A percentile compares a stretch with the other conserved stretches of the same genome.
phyloP scores from a whole-genome alignment of 2,797 vertebrate species.

The Dendrocincla fuliginosa region DNA sequence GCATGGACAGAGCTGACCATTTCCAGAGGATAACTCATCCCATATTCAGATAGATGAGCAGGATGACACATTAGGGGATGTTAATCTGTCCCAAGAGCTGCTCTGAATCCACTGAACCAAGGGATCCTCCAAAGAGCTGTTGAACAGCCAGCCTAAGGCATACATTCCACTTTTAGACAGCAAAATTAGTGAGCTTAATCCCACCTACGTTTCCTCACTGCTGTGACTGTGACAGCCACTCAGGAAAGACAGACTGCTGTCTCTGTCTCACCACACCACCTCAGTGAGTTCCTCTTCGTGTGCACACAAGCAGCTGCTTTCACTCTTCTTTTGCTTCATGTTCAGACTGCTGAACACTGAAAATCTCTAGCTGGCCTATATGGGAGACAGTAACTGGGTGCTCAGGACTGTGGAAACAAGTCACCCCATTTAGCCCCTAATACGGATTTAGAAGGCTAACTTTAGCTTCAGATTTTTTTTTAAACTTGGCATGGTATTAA shows the following conservation, averaged over 20 bases:
- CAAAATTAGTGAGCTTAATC: background rate
- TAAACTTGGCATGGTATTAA: constrained; percentile 30
- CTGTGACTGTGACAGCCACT: background rate
- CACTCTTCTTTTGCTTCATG: background rate
- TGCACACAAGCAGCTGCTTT: background rate
- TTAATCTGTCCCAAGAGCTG: background rate
- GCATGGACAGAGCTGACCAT: background rate
- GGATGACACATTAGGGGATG: background rate
- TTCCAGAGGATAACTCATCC: background rate
- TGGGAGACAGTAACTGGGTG: background rate
- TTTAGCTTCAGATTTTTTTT: constrained; percentile 55
- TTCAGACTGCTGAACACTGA: background rate
- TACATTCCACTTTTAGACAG: background rate
- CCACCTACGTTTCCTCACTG: background rate
- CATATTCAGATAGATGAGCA: background rate
- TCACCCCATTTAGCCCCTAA: constrained; percentile 32
- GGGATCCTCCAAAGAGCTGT: background rate
- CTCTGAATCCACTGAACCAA: background rate
- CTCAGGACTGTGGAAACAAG: constrained; percentile 5
- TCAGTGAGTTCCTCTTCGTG: background rate
- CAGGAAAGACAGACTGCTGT: background rate
- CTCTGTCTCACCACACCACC: background rate
- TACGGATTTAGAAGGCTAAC: constrained; percentile 43
- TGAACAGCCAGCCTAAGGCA: background rate
- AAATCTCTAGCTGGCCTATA: background rate